Evolutionary conservation across 2,113 vertebrate genomes (phyloP).

Genomic region (Addax nasomaculatus): DNA sequence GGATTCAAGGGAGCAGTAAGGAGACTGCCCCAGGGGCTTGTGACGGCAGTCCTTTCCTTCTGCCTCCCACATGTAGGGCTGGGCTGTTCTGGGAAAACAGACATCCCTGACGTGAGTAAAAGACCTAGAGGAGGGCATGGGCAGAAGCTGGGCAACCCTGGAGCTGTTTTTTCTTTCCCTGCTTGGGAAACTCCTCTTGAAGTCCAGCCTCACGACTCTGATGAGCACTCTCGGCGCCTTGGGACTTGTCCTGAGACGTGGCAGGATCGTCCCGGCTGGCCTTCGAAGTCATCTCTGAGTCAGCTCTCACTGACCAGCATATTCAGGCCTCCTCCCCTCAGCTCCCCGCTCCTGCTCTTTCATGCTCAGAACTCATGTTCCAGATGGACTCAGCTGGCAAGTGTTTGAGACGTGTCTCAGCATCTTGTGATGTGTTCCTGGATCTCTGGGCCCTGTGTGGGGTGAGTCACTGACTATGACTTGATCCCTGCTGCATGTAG

Average conservation of each 20-base stretch:
- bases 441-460: conserved; percentile 7
- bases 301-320: conserved; percentile 23
- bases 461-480: conserved; percentile 59
- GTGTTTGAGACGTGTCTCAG: conserved; percentile 69
- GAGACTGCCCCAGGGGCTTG: neutral
- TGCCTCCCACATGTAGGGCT: neutral
- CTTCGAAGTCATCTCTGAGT: conserved; percentile 41
- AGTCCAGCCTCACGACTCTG: neutral
- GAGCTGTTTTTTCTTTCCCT: neutral
- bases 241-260: neutral
- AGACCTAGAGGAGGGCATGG: neutral
- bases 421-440: conserved; percentile 64
- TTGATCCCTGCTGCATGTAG: neutral
- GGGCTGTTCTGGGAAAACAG: neutral
- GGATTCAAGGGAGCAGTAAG: neutral
- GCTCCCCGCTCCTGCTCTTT: neutral
- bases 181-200: neutral
- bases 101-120: neutral
- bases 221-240: neutral
- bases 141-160: neutral
- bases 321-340: conserved; percentile 18
- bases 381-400: conserved; percentile 73
- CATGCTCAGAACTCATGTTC: conserved; percentile 56
- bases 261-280: neutral
- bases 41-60: neutral